Evolutionary conservation across 1,140 invertebrate species (phyloP).

Genomic region (Luehdorfia chinensis): DNA sequence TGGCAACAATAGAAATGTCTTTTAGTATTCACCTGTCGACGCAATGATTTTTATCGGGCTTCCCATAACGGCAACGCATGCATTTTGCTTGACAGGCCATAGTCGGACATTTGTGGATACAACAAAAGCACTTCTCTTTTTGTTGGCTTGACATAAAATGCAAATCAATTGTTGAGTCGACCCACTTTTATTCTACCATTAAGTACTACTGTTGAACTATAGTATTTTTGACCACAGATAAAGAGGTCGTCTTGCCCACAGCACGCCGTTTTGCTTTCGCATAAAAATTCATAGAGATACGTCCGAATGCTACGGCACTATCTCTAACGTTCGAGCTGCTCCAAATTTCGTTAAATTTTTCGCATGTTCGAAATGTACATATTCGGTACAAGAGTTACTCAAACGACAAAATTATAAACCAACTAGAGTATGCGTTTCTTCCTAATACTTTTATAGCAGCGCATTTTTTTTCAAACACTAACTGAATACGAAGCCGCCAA

Average conservation of each 20-base stretch:
- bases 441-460: no score
- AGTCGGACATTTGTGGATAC: constrained; percentile 56
- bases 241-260: constrained; percentile 23
- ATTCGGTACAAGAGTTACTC: no score
- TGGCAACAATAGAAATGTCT: constrained; percentile 48
- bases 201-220: constrained; percentile 39
- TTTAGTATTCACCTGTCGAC: constrained; percentile 61
- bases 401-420: no score
- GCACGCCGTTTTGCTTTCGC: constrained; percentile 33
- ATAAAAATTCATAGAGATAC: constrained; percentile 55
- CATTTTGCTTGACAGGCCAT: constrained; percentile 46
- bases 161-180: constrained; percentile 70
- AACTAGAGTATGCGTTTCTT: no score
- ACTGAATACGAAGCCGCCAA: no score
- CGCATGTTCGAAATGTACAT: no score
- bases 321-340: constrained; percentile 15
- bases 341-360: no score
- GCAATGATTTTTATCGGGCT: constrained; percentile 49
- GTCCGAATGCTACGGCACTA: constrained; percentile 34
- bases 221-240: constrained; percentile 38
- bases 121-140: constrained; percentile 64
- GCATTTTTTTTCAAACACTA: no score
- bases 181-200: constrained; percentile 68
- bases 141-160: constrained; percentile 54
- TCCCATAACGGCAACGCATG: constrained; percentile 37